A percentile compares a stretch with the other conserved stretches of the same genome.
Evolutionary conservation across 1,140 invertebrate species (phyloP).

Genomic region (Drosophila subpulchrella): DNA sequence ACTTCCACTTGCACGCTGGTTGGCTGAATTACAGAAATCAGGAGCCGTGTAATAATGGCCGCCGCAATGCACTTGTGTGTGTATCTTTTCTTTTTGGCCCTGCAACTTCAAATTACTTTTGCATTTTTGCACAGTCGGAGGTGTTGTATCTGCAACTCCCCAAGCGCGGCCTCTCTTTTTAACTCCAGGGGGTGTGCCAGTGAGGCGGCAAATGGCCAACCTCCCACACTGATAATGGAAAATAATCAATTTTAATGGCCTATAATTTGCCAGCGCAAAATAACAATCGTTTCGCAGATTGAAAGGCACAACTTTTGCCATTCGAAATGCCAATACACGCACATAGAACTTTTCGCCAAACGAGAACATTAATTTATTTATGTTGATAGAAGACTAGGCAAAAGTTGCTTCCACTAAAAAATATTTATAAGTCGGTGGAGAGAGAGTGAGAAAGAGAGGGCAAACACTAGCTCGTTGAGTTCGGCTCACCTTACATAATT

Average conservation of each 20-base stretch:
- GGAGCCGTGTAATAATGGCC: constrained; percentile 61
- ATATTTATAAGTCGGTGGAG: constrained; percentile 20
- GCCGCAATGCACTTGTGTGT: constrained; percentile 18
- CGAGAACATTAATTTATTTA: constrained; percentile 53
- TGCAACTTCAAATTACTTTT: constrained; percentile 3
- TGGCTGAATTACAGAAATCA: constrained; percentile 47
- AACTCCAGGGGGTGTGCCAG: constrained; percentile 8
- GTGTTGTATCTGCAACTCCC: constrained; percentile 26
- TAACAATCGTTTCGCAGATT: constrained; percentile 64
- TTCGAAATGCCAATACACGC: constrained; percentile 43
- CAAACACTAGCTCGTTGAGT: constrained; percentile 12
- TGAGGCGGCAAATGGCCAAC: constrained; percentile 8
- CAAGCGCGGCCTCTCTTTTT: neutral
- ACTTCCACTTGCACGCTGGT: constrained; percentile 25
- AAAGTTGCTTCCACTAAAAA: constrained; percentile 55
- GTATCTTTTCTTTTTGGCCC: neutral
- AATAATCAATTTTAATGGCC: constrained; percentile 77
- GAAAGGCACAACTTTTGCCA: constrained; percentile 47
- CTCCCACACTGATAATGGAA: constrained; percentile 57
- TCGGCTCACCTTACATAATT: constrained; percentile 67
- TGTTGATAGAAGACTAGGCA: constrained; percentile 44
- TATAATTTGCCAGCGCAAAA: constrained; percentile 70
- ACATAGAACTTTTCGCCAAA: constrained; percentile 16
- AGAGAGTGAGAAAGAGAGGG: neutral
- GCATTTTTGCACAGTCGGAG: constrained; percentile 3